These are phyloP conservation scores for Pedicia rivosa DNA, from an alignment of 2,888 invertebrate genomes.

Conservation along the genomic window DNA sequence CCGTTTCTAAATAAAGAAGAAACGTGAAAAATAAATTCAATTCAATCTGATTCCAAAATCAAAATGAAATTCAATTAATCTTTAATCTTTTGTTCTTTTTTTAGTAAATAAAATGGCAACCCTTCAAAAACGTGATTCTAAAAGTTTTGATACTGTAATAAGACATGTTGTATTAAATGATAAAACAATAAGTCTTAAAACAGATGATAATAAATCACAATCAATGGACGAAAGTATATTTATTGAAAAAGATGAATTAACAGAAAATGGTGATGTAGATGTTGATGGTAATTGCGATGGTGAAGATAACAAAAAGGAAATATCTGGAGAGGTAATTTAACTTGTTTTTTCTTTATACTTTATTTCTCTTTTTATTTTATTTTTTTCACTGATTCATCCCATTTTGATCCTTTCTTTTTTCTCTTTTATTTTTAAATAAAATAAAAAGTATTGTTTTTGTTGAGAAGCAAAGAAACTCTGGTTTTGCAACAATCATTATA, in stretches of 20 bases:
- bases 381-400: too few relatives aligned
- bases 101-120: constrained; percentile 1
- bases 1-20: too few relatives aligned
- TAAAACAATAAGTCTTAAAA: constrained; percentile 4
- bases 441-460: too few relatives aligned
- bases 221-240: constrained; percentile 9
- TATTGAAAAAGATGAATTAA: constrained; percentile 3
- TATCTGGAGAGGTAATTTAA: too few relatives aligned
- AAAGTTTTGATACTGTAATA: constrained; percentile 10
- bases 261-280: background rate
- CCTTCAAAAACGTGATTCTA: constrained; percentile 10
- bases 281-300: background rate
- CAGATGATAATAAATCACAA: constrained; percentile 8
- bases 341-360: too few relatives aligned
- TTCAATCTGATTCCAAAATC: background rate
- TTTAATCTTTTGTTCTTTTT: background rate
- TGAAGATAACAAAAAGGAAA: background rate
- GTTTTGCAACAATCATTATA: too few relatives aligned
- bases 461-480: too few relatives aligned
- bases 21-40: background rate
- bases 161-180: constrained; percentile 4
- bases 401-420: too few relatives aligned
- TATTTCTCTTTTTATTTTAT: too few relatives aligned
- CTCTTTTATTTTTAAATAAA: too few relatives aligned
- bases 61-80: background rate